phyloP scores from a whole-genome alignment of 2,113 vertebrate genomes.

The Macroglossus sobrinus region DNA sequence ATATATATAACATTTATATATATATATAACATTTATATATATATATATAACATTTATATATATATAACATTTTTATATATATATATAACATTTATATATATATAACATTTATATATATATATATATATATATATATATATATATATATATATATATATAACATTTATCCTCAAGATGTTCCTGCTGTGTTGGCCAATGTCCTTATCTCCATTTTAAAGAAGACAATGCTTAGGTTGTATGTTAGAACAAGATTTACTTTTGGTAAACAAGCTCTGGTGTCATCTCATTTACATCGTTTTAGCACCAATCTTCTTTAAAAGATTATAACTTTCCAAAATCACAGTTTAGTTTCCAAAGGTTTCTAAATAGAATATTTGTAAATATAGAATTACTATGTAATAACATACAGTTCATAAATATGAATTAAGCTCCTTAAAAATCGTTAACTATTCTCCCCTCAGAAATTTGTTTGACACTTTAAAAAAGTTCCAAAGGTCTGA shows the following conservation, averaged over 20 bases:
- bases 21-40: no score
- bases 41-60: not conserved
- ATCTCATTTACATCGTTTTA: constrained; percentile 29
- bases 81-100: no score
- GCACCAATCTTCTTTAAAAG: not conserved
- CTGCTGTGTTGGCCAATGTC: not conserved
- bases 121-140: no score
- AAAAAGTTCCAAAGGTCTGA: not conserved
- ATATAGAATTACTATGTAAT: constrained; percentile 36
- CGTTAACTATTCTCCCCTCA: not conserved
- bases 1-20: no score
- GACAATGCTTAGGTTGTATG: not conserved
- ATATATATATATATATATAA: not conserved
- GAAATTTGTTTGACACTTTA: not conserved
- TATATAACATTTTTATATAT: no score
- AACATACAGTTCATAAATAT: not conserved
- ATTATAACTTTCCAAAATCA: constrained; percentile 15
- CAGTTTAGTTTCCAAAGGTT: constrained; percentile 23
- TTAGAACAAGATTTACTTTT: constrained; percentile 20
- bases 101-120: not conserved
- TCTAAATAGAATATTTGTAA: not conserved
- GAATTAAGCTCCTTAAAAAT: constrained; percentile 34
- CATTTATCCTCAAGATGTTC: not conserved
- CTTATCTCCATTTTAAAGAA: not conserved
- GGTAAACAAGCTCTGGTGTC: constrained; percentile 9